phyloP scores from a whole-genome alignment of 2,797 vertebrate species.

The Thalassophryne amazonica region DNA sequence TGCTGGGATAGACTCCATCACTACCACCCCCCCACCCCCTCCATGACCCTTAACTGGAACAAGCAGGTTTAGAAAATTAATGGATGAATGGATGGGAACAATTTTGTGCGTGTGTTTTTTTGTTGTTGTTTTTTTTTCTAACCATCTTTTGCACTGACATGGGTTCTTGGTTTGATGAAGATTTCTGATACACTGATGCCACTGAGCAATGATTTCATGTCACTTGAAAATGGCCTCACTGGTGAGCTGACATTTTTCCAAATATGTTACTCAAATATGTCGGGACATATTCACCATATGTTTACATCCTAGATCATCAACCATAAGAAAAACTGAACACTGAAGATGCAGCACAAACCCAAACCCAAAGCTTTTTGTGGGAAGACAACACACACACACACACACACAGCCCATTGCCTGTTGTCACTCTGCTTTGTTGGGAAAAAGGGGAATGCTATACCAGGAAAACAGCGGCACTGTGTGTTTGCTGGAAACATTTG shows the following conservation, averaged over 20 bases:
- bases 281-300: slow-evolving; percentile 1
- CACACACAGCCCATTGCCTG: slow-evolving; percentile 28
- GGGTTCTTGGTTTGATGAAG: not conserved
- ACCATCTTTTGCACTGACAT: no score
- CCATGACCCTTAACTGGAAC: no score
- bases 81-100: no score
- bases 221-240: not conserved
- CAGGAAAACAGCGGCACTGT: slow-evolving; percentile 65
- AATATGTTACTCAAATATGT: not conserved
- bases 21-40: no score
- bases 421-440: slow-evolving; percentile 55
- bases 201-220: not conserved
- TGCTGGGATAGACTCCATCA: no score
- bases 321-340: no score
- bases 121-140: no score
- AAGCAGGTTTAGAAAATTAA: no score
- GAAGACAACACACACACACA: not conserved
- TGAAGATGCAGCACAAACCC: slow-evolving; percentile 11
- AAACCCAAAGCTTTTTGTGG: no score
- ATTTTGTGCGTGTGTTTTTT: no score
- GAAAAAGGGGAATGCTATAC: slow-evolving; percentile 61
- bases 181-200: not conserved
- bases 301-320: slow-evolving; percentile 10
- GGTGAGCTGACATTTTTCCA: not conserved
- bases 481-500: slow-evolving; percentile 76